These are phyloP conservation scores for Corythornis vintsioides DNA, from an alignment of 2,113 vertebrate species.

Conservation along the genomic window DNA sequence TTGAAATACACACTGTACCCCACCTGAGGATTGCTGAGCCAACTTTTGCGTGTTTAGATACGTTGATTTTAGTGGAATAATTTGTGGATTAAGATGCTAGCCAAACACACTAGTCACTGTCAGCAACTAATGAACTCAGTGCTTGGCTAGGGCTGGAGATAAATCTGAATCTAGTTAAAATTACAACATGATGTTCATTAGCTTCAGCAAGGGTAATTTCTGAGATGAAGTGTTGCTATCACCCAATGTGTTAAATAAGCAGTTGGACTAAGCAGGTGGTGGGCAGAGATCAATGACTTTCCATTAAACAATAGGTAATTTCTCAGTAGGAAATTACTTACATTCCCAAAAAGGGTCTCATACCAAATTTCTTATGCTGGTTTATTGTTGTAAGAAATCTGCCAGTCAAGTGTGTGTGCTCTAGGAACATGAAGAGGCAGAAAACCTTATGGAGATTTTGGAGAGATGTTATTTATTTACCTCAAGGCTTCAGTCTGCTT, in stretches of 20 bases:
- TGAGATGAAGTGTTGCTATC: constrained; percentile 61
- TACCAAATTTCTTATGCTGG: background rate
- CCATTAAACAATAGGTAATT: constrained; percentile 64
- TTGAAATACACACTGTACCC: background rate
- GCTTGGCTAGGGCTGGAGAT: constrained; percentile 24
- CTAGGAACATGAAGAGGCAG: background rate
- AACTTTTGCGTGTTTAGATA: background rate
- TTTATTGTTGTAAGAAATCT: background rate
- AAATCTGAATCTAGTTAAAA: constrained; percentile 65
- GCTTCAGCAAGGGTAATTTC: constrained; percentile 61
- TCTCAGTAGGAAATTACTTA: constrained; percentile 41
- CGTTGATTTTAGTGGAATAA: background rate
- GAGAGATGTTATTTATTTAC: background rate
- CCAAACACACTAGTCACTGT: constrained; percentile 25
- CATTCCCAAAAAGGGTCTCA: background rate
- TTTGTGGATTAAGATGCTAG: background rate
- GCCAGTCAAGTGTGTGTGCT: background rate
- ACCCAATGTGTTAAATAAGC: constrained; percentile 64
- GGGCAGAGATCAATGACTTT: constrained; percentile 57
- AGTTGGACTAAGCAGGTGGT: constrained; percentile 58
- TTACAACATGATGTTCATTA: constrained; percentile 69
- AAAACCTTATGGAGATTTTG: background rate
- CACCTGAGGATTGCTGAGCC: background rate
- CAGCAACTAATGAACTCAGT: constrained; percentile 31
- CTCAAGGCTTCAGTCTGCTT: background rate